phyloP scores from a whole-genome alignment of 1,140 invertebrate genomes.

The Macrocentrus cingulum region DNA sequence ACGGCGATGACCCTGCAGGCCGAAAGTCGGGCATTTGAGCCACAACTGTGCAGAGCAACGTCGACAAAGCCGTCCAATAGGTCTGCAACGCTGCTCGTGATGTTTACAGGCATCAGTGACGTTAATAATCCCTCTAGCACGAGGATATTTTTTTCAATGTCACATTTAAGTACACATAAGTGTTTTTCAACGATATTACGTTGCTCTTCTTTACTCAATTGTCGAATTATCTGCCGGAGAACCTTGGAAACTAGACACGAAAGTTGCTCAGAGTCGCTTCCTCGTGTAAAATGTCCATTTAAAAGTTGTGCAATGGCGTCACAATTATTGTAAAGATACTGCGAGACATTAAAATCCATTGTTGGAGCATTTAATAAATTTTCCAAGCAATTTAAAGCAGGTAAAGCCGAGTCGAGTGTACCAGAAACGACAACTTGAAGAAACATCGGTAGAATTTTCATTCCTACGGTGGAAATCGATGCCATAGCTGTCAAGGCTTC shows the following conservation, averaged over 20 bases:
- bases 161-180: slow-evolving; percentile 25
- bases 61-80: slow-evolving; percentile 34
- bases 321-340: slow-evolving; percentile 42
- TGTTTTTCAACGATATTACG: slow-evolving; percentile 39
- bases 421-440: slow-evolving; percentile 30
- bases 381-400: slow-evolving; percentile 41
- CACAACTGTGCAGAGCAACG: slow-evolving; percentile 26
- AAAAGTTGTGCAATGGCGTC: slow-evolving; percentile 27
- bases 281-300: neutral
- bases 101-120: slow-evolving; percentile 31
- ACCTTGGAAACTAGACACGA: slow-evolving; percentile 20
- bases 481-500: slow-evolving; percentile 25
- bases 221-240: slow-evolving; percentile 25
- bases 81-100: slow-evolving; percentile 27
- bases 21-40: slow-evolving; percentile 21
- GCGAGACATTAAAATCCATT: slow-evolving; percentile 36
- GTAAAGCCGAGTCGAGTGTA: slow-evolving; percentile 30
- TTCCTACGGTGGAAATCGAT: slow-evolving; percentile 39
- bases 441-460: slow-evolving; percentile 41
- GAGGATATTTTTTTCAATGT: slow-evolving; percentile 32
- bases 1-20: slow-evolving; percentile 37
- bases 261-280: neutral
- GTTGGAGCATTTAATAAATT: slow-evolving; percentile 33
- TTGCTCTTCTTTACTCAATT: slow-evolving; percentile 24
- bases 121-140: slow-evolving; percentile 39